phyloP scores from a whole-genome alignment of 2,797 vertebrate species.

The Sebastolobus altivelis region DNA sequence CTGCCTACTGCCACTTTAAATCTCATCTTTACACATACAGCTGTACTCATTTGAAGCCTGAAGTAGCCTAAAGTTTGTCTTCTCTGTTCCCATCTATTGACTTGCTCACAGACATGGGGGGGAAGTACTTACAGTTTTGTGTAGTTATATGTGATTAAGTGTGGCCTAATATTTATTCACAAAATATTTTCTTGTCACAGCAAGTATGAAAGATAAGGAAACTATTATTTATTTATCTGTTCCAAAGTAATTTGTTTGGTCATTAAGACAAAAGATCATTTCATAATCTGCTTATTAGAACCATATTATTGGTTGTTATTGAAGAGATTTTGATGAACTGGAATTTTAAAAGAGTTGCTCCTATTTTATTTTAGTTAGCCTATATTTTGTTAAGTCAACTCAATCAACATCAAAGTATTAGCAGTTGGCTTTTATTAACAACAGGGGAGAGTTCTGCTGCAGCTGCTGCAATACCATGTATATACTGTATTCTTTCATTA shows the following conservation, averaged over 20 bases:
- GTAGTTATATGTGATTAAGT: neutral
- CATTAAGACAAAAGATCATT: neutral
- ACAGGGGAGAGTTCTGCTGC: neutral
- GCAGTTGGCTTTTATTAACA: neutral
- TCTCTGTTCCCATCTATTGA: neutral
- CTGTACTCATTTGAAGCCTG: neutral
- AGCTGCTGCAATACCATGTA: neutral
- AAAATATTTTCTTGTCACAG: neutral
- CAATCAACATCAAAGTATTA: neutral
- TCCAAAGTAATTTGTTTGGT: neutral
- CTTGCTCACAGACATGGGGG: neutral
- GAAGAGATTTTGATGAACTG: neutral
- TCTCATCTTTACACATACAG: no score
- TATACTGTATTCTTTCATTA: neutral
- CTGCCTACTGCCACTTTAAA: no score
- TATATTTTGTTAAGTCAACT: neutral
- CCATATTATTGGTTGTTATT: neutral
- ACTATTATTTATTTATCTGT: neutral
- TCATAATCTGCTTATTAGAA: neutral
- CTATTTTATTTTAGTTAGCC: neutral
- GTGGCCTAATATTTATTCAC: neutral
- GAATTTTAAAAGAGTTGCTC: neutral
- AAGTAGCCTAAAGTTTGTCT: neutral
- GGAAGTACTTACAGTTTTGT: no score
- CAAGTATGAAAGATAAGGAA: neutral